Evolutionary conservation across 2,797 vertebrate species (phyloP), one percentile per base, ranked within the genome.

Genomic region (Pachyuromys duprasi): DNA sequence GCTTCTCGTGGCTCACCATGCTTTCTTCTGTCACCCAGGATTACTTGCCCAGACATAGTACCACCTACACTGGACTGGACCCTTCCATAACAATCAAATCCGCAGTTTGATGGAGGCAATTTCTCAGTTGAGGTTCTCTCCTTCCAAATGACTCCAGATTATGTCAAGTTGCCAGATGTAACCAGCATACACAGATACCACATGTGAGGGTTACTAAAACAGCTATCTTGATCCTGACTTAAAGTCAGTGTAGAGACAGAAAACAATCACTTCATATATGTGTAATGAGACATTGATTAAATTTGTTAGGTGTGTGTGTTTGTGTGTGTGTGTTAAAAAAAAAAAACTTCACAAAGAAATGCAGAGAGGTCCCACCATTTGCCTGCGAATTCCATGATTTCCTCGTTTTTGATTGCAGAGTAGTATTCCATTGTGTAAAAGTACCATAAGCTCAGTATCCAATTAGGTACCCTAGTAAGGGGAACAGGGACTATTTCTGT

Each of bases 291-390:
- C 81, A 91, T 8, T n/a, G 60, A 9, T 65, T 67, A 67, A 39
- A 57, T 57, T 57, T 18, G 17, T 57, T 57, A 57, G 55, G 6
- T 79, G 5, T 60, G 60, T 3, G 36, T 86, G 3, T n/a, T 3
- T 57, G 26, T 42, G 24, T 62, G 2, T 82, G 18, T 82, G 8
- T 39, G 8, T 49, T 42, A 55, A 83, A 93, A 62, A 65, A n/a
- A n/a, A n/a, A n/a, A 28, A 28, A 75, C 18, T 94, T 84, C 33
- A 42, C 18, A 88, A 95, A 93, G 8, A 89, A 86, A 22, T 28
- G 12, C 4, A 69, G 57, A 74, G 31, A 91, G 3, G 36, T 26
- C n/a, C n/a, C n/a, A n/a, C n/a, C n/a, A n/a, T n/a, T n/a, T n/a
- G n/a, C n/a, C n/a, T n/a, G n/a, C n/a, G n/a, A n/a, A n/a, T n/a